Evolutionary conservation across 2,797 vertebrate genomes (phyloP), one percentile per base, ranked within the genome.

Genomic region (Urosaurus nigricauda): DNA sequence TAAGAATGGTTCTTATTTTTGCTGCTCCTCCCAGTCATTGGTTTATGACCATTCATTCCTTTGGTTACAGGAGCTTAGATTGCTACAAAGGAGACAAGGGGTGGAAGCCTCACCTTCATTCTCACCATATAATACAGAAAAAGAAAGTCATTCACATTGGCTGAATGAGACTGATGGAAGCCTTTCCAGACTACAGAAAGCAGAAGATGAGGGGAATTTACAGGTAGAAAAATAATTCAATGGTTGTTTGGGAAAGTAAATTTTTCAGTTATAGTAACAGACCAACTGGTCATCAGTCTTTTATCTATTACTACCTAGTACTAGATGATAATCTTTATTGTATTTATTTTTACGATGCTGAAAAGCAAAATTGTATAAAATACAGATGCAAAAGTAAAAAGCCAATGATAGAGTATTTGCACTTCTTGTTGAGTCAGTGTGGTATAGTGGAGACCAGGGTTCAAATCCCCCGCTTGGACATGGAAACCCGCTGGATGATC

Each of bases 21-120:
- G 14, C 63, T 75, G 13, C 2, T 88, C 26, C 47, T 84, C 77
- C 90, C 91, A 60, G 29, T 63, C 81, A 53, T 47, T 81, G 13
- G 26, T 60, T 0, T 87, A 4, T 90, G 81, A 91, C 83, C 82
- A 79, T 74, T 89, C 68, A 24, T 63, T 43, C n/a, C 1, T 51
- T 84, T 93, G 65, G 24, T 83, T 92, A 65, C 91, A 98, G 98
- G 97, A 98, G 77, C 80, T 96, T 83, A 96, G 95, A 92, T 91
- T 96, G 29, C 93, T 96, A 83, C 96, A 95, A 90, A 94, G 93
- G 88, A 96, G 94, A 68, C 96, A 97, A 79, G 91, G 91, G 7
- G 75, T 90, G 2, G 95, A 96, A 53, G 86, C 92, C 3, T 93
- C 95, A 71, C 91, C 95, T 70, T 95, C 95, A 6, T 96, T 96